Evolutionary conservation across 2,888 invertebrate species (phyloP).

Genomic region (Listrodromus nycthemerus): DNA sequence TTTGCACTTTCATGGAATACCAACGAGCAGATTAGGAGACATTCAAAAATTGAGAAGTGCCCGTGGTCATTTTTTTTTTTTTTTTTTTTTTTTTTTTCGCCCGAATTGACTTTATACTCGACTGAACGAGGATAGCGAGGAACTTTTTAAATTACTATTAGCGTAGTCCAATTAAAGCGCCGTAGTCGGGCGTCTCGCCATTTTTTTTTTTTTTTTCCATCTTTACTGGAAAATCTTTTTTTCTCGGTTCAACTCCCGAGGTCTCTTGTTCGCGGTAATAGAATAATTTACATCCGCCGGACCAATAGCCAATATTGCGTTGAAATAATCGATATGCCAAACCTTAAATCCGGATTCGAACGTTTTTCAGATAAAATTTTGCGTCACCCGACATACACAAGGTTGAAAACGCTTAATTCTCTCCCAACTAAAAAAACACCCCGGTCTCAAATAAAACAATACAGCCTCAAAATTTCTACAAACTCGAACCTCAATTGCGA

Average conservation of each 20-base stretch:
- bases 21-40: background rate
- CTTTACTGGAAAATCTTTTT: background rate
- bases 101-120: background rate
- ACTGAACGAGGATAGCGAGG: background rate
- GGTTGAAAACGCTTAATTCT: no score
- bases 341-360: no score
- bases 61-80: background rate
- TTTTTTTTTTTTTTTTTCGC: no score
- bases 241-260: background rate
- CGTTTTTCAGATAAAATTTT: no score
- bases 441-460: no score
- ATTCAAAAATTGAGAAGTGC: background rate
- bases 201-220: constrained; percentile 8
- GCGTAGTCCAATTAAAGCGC: background rate
- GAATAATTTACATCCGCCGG: background rate
- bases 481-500: no score
- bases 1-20: background rate
- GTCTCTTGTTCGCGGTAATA: background rate
- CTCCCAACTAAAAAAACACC: no score
- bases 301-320: background rate
- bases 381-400: no score
- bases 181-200: background rate
- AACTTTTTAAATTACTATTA: background rate
- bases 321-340: background rate
- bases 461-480: no score